These are phyloP conservation scores for Mythimna albipuncta DNA, from an alignment of 2,888 invertebrate genomes.

Conservation along the genomic window DNA sequence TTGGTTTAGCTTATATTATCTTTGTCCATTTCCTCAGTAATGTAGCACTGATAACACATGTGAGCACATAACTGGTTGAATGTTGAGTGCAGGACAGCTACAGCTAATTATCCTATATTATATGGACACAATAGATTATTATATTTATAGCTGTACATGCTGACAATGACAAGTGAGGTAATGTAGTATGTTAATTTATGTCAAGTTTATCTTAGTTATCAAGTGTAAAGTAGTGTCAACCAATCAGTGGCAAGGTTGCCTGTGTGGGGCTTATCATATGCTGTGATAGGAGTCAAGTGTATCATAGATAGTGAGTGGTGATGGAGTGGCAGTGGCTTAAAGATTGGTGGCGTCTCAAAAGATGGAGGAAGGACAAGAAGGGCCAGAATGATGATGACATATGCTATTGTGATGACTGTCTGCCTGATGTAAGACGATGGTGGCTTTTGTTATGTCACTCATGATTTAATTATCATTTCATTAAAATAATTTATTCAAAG, in stretches of 20 bases:
- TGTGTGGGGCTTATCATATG: constrained; percentile 76
- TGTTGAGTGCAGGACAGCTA: constrained; percentile 46
- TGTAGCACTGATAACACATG: constrained; percentile 51
- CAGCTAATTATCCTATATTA: constrained; percentile 56
- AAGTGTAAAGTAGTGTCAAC: constrained; percentile 75
- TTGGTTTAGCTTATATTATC: constrained; percentile 54
- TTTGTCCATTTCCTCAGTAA: constrained; percentile 45
- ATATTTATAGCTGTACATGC: constrained; percentile 79
- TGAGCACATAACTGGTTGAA: constrained; percentile 45
- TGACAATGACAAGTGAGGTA: constrained; percentile 88
- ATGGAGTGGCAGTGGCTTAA: constrained; percentile 96
- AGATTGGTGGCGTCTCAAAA: constrained; percentile 95
- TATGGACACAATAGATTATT: constrained; percentile 67
- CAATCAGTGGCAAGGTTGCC: constrained; percentile 81
- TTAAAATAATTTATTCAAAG: constrained; percentile 54
- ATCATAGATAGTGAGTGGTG: constrained; percentile 73
- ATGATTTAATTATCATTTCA: constrained; percentile 45
- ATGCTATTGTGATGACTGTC: constrained; percentile 95
- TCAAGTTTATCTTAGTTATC: constrained; percentile 88
- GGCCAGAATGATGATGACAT: constrained; percentile 91
- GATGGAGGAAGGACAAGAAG: constrained; percentile 91
- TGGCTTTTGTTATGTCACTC: constrained; percentile 57
- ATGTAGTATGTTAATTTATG: constrained; percentile 83
- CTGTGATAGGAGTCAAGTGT: constrained; percentile 74
- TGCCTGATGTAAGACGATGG: constrained; percentile 88